Evolutionary conservation across 2,113 vertebrate genomes (phyloP).

Genomic region (Brachirus orientalis): DNA sequence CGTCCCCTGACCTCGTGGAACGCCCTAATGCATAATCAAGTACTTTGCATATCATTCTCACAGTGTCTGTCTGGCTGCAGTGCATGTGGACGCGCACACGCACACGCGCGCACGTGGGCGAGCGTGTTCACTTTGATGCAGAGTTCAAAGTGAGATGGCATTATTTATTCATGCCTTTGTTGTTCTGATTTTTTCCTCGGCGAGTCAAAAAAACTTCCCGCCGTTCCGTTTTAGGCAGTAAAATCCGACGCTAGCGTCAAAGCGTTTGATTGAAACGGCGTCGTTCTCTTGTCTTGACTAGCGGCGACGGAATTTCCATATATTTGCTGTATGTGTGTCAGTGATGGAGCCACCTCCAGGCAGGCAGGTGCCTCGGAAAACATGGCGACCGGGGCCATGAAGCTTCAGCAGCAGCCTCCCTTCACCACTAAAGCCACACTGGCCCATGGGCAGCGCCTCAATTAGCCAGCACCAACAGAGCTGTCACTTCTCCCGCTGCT

Average conservation of each 20-base stretch:
- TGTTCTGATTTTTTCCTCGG: slow-evolving; percentile 77
- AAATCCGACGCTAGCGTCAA: slow-evolving; percentile 16
- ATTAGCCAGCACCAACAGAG: slow-evolving; percentile 48
- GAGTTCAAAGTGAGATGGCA: slow-evolving; percentile 77
- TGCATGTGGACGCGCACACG: slow-evolving; percentile 37
- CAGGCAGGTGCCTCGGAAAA: slow-evolving; percentile 32
- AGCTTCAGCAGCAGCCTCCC: slow-evolving; percentile 17
- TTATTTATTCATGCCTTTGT: slow-evolving; percentile 83
- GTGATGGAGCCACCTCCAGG: slow-evolving; percentile 13
- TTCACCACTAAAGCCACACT: slow-evolving; percentile 29
- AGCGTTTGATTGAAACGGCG: slow-evolving; percentile 29
- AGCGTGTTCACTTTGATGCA: slow-evolving; percentile 77
- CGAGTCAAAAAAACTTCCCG: slow-evolving; percentile 23
- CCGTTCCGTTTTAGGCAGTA: too few species aligned
- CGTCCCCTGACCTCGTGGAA: slow-evolving; percentile 36
- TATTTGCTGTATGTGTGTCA: slow-evolving; percentile 39
- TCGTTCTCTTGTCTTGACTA: slow-evolving; percentile 25
- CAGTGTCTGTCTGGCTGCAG: slow-evolving; percentile 2
- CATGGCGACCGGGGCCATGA: slow-evolving; percentile 14
- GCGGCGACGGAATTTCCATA: slow-evolving; percentile 6
- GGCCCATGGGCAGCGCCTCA: slow-evolving; percentile 40
- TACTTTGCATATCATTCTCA: slow-evolving; percentile 57
- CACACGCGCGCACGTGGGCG: slow-evolving; percentile 32
- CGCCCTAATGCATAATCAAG: slow-evolving; percentile 38
- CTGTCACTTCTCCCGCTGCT: slow-evolving; percentile 51